Evolutionary conservation across 2,888 invertebrate species (phyloP), one percentile per base, ranked within the genome.

Genomic region (Meiosimyza decipiens): DNA sequence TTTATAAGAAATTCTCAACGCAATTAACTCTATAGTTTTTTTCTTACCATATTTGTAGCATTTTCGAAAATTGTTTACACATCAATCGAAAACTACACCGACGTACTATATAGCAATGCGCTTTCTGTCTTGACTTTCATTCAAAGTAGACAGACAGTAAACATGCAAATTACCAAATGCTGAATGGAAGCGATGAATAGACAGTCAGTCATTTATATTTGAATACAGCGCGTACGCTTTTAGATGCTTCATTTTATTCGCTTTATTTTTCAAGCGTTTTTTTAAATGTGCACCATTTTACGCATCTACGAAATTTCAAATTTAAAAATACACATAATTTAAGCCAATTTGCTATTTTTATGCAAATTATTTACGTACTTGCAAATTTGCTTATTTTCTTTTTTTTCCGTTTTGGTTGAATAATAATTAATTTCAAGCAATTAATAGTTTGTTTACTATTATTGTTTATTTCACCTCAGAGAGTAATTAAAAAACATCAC

Each of bases 401-500:
- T 55, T 49, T 16, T 11, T 62, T 54, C 3, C 22, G 22, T 28
- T 40, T 40, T 15, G n/a, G 18, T 3, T 49, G 16, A 54, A 69
- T 65, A 54, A 71, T 55, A 73, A 77, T 75, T 76, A 73, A 72
- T 76, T 71, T 71, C 69, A 67, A 28, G 13, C 54, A 40, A 6
- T 40, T 40, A 40, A 40, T 40, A 9, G 1, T 59, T 59, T 49
- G 15, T 40, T 51, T 50, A 16, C 15, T 22, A 12, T 55, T 75
- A 80, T 79, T 74, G 72, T 80, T 75, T 77, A 33, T 65, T 12
- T 55, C 18, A 16, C 55, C 15, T 40, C 9, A 40, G 4, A 40
- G 9, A 40, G 40, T 40, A 40, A 40, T 40, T 40, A 40, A 40
- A 40, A 40, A 40, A 40, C 40, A 40, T 6, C 40, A 40, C 40